Evolutionary conservation across 1,140 invertebrate species (phyloP).

Genomic region (Drosophila cardini): DNA sequence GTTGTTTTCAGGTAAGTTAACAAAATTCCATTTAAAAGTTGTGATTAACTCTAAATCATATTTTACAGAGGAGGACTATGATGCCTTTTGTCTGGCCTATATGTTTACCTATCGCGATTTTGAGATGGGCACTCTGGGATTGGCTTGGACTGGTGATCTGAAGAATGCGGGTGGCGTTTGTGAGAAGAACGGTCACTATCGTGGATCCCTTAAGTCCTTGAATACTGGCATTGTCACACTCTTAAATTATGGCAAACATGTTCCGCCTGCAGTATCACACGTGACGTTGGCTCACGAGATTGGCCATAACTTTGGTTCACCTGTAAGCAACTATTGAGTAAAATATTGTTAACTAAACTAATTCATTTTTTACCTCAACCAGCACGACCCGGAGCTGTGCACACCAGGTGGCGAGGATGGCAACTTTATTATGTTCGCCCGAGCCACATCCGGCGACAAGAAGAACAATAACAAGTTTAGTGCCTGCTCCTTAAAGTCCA

Average conservation of each 20-base stretch:
- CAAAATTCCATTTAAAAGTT: not conserved
- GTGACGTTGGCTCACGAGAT: conserved; percentile 99
- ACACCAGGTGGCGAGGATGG: conserved; percentile 96
- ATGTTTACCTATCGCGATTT: conserved; percentile 99
- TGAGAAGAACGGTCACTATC: conserved; percentile 97
- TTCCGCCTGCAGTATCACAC: conserved; percentile 98
- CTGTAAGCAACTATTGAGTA: conserved; percentile 88
- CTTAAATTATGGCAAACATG: conserved; percentile 99
- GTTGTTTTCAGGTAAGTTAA: conserved; percentile 92
- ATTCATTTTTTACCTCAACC: conserved; percentile 68
- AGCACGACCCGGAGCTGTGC: conserved; percentile 98
- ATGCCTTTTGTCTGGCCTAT: conserved; percentile 99
- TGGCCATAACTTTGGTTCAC: conserved; percentile 99
- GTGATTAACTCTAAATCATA: not conserved
- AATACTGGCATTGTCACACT: conserved; percentile 99
- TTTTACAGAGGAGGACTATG: conserved; percentile 95
- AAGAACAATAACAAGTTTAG: conserved; percentile 98
- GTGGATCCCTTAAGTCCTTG: conserved; percentile 96
- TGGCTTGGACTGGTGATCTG: conserved; percentile 98
- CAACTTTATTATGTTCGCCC: conserved; percentile 99
- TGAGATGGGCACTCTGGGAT: conserved; percentile 98
- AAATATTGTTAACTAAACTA: not conserved
- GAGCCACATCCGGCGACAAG: conserved; percentile 97
- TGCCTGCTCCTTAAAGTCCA: conserved; percentile 95
- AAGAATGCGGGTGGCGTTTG: conserved; percentile 98